phyloP scores from a whole-genome alignment of 1,140 invertebrate species.

The Pararge aegeria region DNA sequence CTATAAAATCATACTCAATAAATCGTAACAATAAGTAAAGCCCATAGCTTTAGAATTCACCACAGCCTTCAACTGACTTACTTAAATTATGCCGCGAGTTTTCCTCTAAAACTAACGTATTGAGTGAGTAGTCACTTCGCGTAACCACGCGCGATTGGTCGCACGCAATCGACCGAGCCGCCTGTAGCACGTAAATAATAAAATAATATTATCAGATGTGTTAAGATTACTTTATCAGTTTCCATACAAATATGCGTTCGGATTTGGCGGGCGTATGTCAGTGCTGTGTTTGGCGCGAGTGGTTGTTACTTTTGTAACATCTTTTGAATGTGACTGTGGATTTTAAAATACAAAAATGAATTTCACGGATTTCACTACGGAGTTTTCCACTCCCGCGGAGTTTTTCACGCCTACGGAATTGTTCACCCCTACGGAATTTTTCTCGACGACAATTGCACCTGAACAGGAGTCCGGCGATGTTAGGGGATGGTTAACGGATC shows the following conservation, averaged over 20 bases:
- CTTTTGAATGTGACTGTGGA: conserved; percentile 17
- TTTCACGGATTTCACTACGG: conserved; percentile 44
- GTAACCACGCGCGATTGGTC: conserved; percentile 31
- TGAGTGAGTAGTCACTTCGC: conserved; percentile 30
- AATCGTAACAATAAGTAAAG: no score
- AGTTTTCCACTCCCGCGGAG: conserved; percentile 26
- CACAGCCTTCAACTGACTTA: neutral
- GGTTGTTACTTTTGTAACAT: conserved; percentile 13
- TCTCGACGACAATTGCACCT: conserved; percentile 35
- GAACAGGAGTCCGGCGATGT: conserved; percentile 35
- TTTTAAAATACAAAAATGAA: conserved; percentile 44
- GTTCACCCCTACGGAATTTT: conserved; percentile 21
- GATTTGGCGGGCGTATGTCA: conserved; percentile 7
- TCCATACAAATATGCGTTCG: conserved; percentile 9
- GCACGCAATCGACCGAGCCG: conserved; percentile 15
- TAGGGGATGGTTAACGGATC: conserved; percentile 46
- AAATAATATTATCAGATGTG: conserved; percentile 54
- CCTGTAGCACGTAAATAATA: conserved; percentile 13
- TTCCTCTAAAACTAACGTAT: conserved; percentile 27
- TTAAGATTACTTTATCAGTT: conserved; percentile 39
- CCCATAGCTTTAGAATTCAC: neutral
- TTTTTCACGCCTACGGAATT: conserved; percentile 21
- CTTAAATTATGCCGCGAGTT: conserved; percentile 21
- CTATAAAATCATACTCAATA: no score
- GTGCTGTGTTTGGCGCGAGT: conserved; percentile 34